phyloP scores from a whole-genome alignment of 2,113 vertebrate genomes.

The Scolopax mira region DNA sequence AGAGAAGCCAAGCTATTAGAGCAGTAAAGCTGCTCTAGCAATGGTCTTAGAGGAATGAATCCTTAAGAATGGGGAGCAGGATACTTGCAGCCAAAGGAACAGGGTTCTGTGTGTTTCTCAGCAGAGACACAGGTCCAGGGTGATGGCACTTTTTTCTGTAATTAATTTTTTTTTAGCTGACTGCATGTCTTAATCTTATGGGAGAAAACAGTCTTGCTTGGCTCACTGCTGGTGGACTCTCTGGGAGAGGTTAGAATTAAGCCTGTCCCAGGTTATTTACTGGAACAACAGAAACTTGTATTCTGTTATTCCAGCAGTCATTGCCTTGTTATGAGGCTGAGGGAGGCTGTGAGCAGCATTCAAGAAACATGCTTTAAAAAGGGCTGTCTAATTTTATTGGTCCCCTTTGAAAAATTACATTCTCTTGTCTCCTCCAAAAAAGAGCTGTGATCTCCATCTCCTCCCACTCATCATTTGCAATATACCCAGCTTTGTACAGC shows the following conservation, averaged over 20 bases:
- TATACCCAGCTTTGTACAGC: background rate
- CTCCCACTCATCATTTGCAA: slow-evolving; percentile 31
- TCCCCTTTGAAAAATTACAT: slow-evolving; percentile 50
- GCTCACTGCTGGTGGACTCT: background rate
- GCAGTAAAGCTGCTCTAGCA: background rate
- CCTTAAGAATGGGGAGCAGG: background rate
- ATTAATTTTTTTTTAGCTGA: background rate
- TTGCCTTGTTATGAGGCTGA: slow-evolving; percentile 3
- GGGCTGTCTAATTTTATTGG: slow-evolving; percentile 35
- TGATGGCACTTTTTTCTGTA: background rate
- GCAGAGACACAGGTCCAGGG: background rate
- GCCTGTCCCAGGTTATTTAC: background rate
- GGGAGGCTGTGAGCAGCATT: background rate
- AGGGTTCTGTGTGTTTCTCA: background rate
- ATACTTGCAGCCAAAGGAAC: background rate
- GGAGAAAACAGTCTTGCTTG: background rate
- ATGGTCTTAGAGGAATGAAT: background rate
- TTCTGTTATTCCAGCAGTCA: background rate
- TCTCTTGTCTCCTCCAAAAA: slow-evolving; percentile 27
- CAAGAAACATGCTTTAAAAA: background rate
- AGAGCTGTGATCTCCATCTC: background rate
- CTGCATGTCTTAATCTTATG: background rate
- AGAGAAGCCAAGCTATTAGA: background rate
- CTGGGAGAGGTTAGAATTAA: background rate
- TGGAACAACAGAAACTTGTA: background rate